Evolutionary conservation across 1,140 invertebrate genomes (phyloP).

Genomic region (Melitaea cinxia): DNA sequence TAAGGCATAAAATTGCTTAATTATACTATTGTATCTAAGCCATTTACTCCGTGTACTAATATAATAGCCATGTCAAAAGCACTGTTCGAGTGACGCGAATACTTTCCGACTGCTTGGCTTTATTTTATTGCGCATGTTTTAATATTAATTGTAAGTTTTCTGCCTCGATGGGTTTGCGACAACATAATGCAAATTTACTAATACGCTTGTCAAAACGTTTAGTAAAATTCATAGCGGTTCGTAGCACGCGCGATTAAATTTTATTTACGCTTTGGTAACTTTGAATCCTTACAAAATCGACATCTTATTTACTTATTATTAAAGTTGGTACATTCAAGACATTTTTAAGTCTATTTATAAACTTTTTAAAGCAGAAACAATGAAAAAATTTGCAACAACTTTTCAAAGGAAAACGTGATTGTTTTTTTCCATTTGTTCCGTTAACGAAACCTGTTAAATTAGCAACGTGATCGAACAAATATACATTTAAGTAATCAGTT

Average conservation of each 20-base stretch:
- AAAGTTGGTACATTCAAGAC: background rate
- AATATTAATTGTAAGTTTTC: constrained; percentile 81
- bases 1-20: constrained; percentile 37
- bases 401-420: constrained; percentile 26
- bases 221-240: constrained; percentile 52
- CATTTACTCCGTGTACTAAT: constrained; percentile 47
- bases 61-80: constrained; percentile 79
- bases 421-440: constrained; percentile 9
- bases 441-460: background rate
- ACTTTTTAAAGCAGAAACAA: constrained; percentile 12
- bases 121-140: constrained; percentile 80
- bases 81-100: constrained; percentile 68
- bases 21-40: constrained; percentile 28
- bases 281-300: constrained; percentile 10
- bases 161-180: constrained; percentile 52
- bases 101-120: constrained; percentile 77
- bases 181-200: constrained; percentile 67
- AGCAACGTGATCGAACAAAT: constrained; percentile 12
- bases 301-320: constrained; percentile 7
- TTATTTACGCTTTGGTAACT: constrained; percentile 30
- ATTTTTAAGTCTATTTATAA: background rate
- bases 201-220: constrained; percentile 68
- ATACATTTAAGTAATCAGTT: background rate
- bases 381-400: constrained; percentile 5
- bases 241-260: constrained; percentile 55